phyloP scores from a whole-genome alignment of 2,797 vertebrate species.

The Octomys mimax region DNA sequence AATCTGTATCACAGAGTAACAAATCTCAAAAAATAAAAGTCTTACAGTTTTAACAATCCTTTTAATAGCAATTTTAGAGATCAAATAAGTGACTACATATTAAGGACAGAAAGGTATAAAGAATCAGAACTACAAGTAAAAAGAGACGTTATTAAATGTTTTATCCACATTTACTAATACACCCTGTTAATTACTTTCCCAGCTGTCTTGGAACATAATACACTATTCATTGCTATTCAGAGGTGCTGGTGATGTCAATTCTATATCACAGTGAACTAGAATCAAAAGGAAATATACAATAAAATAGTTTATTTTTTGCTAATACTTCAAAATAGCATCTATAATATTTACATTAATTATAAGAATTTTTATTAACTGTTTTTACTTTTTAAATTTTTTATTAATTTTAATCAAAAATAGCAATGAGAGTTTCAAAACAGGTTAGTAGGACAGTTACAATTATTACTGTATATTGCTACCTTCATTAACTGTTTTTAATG shows the following conservation, averaged over 20 bases:
- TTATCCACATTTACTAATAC: neutral
- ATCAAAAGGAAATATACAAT: neutral
- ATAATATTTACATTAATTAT: neutral
- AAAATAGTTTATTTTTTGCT: neutral
- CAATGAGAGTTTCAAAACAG: too few species aligned
- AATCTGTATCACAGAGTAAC: neutral
- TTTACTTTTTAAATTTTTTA: neutral
- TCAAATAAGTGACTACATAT: neutral
- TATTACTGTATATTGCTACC: neutral
- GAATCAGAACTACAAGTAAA: neutral
- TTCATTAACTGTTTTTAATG: slow-evolving; percentile 32
- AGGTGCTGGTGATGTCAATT: neutral
- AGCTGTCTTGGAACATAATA: neutral
- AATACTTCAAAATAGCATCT: neutral
- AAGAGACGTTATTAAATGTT: neutral
- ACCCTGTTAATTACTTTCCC: neutral
- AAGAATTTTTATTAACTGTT: neutral
- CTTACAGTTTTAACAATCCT: neutral
- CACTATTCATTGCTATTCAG: neutral
- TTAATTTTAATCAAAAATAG: too few species aligned
- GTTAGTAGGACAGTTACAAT: too few species aligned
- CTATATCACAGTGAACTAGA: neutral
- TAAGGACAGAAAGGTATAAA: slow-evolving; percentile 24
- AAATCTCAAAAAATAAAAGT: slow-evolving; percentile 14
- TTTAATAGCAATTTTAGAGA: slow-evolving; percentile 29